These are phyloP conservation scores for Alces alces DNA, from an alignment of 2,113 vertebrate genomes.

Conservation along the genomic window DNA sequence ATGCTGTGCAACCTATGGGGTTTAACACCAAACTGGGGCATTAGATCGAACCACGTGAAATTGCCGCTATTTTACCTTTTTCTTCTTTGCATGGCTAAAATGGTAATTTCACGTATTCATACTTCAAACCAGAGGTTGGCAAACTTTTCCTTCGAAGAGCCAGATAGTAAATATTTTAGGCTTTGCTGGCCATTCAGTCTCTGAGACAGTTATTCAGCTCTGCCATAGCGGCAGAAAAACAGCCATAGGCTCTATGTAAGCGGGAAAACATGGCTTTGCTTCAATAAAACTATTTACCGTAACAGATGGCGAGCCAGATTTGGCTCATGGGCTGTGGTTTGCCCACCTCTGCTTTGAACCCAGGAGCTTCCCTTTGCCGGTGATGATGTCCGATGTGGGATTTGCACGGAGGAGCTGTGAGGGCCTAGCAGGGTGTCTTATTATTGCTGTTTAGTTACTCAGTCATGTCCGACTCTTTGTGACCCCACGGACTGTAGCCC, in stretches of 20 bases:
- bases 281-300: conserved; percentile 13
- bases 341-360: not conserved
- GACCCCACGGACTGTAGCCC: not conserved
- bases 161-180: not conserved
- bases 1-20: not conserved
- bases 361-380: not conserved
- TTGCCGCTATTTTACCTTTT: not conserved
- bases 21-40: not conserved
- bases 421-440: not conserved
- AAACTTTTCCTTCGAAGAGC: not conserved
- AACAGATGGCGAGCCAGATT: not conserved
- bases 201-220: not conserved
- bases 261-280: not conserved
- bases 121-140: not conserved
- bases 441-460: not conserved
- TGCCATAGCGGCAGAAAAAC: not conserved
- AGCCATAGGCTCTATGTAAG: not conserved
- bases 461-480: not conserved
- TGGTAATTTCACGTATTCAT: not conserved
- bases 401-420: not conserved
- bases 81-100: not conserved
- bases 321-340: not conserved
- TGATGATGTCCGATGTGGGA: not conserved
- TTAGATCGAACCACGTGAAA: not conserved
- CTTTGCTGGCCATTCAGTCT: not conserved